Evolutionary conservation across 2,797 vertebrate species (phyloP).

Genomic region (Simalia tracyae): DNA sequence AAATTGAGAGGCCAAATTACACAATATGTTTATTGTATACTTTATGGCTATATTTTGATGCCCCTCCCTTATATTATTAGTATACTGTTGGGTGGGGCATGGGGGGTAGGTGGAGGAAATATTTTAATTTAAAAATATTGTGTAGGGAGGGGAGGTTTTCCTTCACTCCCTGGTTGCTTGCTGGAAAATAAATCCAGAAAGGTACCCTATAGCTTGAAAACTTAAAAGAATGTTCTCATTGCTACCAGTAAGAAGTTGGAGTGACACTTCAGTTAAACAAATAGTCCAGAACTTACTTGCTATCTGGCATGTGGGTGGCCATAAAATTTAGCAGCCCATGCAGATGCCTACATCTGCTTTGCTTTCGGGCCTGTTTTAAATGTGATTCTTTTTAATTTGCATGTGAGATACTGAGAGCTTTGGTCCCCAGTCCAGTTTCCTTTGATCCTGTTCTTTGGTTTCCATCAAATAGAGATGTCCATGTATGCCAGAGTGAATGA

Average conservation of each 20-base stretch:
- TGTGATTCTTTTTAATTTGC: not conserved
- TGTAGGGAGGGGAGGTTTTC: not conserved
- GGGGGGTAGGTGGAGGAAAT: not conserved
- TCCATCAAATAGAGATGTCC: not conserved
- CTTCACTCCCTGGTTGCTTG: not conserved
- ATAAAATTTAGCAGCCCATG: not conserved
- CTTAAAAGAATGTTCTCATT: not conserved
- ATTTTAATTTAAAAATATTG: not conserved
- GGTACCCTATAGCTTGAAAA: not conserved
- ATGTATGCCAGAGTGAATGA: conserved; percentile 14
- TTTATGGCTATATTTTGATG: not conserved
- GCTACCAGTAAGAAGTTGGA: not conserved
- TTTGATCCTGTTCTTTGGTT: not conserved
- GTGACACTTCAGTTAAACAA: not conserved
- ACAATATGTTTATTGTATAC: not conserved
- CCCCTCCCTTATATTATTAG: not conserved
- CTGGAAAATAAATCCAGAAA: not conserved
- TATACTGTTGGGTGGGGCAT: not conserved
- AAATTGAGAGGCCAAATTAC: not conserved
- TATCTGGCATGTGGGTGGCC: not conserved
- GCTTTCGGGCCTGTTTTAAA: not conserved
- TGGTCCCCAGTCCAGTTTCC: not conserved
- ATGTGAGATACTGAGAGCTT: not conserved
- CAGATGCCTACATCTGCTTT: not conserved
- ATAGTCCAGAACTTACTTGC: not conserved